Evolutionary conservation across 2,113 vertebrate genomes (phyloP).

Genomic region (Heloderma charlesbogerti): DNA sequence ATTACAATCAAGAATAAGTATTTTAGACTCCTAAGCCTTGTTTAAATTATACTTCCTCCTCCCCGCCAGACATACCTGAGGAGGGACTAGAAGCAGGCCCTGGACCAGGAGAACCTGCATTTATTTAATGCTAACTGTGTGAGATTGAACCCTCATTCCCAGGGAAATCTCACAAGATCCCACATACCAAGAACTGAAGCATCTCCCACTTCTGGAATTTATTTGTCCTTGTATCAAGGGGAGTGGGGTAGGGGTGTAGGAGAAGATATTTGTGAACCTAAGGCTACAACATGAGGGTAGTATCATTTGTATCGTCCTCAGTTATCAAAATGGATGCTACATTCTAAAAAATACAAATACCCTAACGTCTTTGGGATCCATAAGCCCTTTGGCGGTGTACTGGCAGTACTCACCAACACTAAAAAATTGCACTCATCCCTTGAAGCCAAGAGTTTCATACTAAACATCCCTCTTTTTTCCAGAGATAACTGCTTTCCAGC

Average conservation of each 20-base stretch:
- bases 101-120: not conserved
- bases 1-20: not conserved
- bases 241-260: too few species aligned
- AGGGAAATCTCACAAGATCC: not conserved
- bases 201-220: not conserved
- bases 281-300: not conserved
- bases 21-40: not conserved
- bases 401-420: not conserved
- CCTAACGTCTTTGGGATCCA: accelerated
- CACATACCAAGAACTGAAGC: not conserved
- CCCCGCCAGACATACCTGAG: not conserved
- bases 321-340: not conserved
- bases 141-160: not conserved
- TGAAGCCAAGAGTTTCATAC: accelerated
- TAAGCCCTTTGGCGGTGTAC: accelerated
- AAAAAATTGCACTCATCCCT: too few species aligned
- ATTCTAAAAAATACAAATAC: not conserved
- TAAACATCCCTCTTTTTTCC: not conserved
- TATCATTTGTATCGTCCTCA: not conserved
- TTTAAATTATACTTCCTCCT: not conserved
- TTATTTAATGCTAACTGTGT: not conserved
- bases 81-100: not conserved
- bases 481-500: not conserved
- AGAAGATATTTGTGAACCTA: not conserved
- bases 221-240: not conserved